Base-by-base conservation (phyloP, 2,113 vertebrate species). In the Poicephalus meyeri region DNA sequence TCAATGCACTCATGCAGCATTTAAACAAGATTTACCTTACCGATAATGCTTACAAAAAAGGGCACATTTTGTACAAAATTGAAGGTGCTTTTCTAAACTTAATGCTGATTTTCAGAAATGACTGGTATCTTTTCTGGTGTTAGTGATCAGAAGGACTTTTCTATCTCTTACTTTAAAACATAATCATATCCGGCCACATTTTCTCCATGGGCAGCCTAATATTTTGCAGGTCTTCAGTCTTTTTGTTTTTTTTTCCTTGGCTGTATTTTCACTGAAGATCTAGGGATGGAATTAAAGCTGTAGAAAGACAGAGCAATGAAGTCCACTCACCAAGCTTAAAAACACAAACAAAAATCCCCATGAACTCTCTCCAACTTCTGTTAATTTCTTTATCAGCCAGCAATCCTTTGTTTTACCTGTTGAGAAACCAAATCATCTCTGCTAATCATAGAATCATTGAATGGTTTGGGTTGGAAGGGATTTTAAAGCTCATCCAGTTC, bases 111-210 rank as follows among this genome's bases (percentile, higher is more conserved):
- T 53, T 49, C 63, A 69, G 35, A 41, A 53, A 33, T 6, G 18
- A 17, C 10, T 21, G 20, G 6, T 23, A 11, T 23, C 5, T 18
- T 37, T 44, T 24, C 68, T n/a, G 46, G 11, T 11, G 7, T 14
- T 37, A 49, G 41, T 53, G 33, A 14, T 31, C 42, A 6, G 44
- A 46, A 53, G 15, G 44, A 33, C 28, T 23, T 42, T 39, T 17
- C 28, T 13, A 7, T 19, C 68, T 68, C 55, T 44, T 26, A 6
- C 14, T n/a, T 42, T 14, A 33, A 44, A 68, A 13, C 7, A 2
- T 17, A 28, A 37, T 19, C 1, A 0, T 23, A 14, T 10, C 31
- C 13, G 16, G 19, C 6, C 20, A 19, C n/a, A 1, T 9, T 16
- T 39, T 35, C 35, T 49, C 41, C 19, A 23, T 9, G 12, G 31